Conservation (phyloP, 2,113 vertebrate genomes). For the Platichthys flesus region DNA sequence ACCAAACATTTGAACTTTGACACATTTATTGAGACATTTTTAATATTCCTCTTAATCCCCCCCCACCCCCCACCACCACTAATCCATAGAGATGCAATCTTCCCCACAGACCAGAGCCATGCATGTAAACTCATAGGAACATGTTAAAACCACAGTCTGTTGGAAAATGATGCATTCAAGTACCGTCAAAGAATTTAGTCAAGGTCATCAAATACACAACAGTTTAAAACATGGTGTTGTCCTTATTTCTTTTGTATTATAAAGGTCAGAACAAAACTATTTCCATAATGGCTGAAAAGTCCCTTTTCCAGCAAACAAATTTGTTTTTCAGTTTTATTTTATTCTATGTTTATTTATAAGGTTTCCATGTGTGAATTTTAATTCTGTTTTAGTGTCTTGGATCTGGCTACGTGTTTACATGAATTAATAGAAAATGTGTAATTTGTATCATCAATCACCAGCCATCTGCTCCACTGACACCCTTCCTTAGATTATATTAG, state of each 20-base stretch:
- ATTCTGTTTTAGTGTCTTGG: too few species aligned
- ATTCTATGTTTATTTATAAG: too few species aligned
- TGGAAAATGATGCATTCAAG: not conserved
- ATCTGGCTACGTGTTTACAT: too few species aligned
- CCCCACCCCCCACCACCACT: not conserved
- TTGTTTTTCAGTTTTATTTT: too few species aligned
- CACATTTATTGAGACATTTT: slow-evolving; percentile 40
- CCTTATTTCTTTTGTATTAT: too few species aligned
- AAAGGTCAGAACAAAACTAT: too few species aligned
- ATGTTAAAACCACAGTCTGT: not conserved
- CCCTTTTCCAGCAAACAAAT: too few species aligned
- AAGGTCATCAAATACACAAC: not conserved
- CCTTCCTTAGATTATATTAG: slow-evolving; percentile 67
- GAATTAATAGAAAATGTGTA: slow-evolving; percentile 7
- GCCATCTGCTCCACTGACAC: slow-evolving; percentile 74
- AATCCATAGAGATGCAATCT: slow-evolving; percentile 47
- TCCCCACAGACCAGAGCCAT: slow-evolving; percentile 16
- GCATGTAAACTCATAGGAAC: slow-evolving; percentile 3
- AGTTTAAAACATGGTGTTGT: not conserved
- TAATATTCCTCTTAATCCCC: slow-evolving; percentile 34
- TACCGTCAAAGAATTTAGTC: not conserved
- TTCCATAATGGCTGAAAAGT: too few species aligned
- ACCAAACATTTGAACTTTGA: slow-evolving; percentile 8
- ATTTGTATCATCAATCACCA: slow-evolving; percentile 48
- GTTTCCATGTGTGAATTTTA: too few species aligned